Conservation (phyloP, 2,113 vertebrate genomes). For the Cnemophilus loriae region DNA sequence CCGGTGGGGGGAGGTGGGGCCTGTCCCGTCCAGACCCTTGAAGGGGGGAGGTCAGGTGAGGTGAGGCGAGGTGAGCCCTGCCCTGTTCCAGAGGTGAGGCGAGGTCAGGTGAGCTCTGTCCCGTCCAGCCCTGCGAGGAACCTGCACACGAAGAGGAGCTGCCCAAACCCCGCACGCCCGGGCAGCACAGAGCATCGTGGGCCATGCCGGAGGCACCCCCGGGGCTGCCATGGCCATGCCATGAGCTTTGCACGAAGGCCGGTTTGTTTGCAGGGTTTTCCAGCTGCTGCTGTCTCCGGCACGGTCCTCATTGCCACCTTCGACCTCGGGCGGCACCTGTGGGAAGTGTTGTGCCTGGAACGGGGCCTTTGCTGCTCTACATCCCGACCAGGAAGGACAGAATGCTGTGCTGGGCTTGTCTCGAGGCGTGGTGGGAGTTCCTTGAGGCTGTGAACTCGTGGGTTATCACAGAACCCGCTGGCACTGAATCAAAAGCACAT, state of each 20-base stretch:
- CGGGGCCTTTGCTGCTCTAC: not conserved
- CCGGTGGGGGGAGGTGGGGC: not conserved
- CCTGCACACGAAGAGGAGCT: not conserved
- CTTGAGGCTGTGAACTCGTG: fast-evolving
- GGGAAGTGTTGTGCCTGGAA: not conserved
- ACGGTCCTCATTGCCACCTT: fast-evolving
- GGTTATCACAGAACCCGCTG: fast-evolving
- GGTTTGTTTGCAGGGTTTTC: fast-evolving
- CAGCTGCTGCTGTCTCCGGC: not conserved
- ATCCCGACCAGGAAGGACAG: not conserved
- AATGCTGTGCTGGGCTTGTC: not conserved
- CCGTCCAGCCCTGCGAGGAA: not conserved
- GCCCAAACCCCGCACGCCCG: fast-evolving
- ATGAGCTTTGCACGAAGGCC: fast-evolving
- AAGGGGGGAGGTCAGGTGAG: not conserved
- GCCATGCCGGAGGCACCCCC: not conserved
- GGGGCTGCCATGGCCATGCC: not conserved
- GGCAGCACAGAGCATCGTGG: not conserved
- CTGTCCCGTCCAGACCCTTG: no score
- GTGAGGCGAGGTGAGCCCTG: not conserved
- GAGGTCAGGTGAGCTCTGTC: not conserved
- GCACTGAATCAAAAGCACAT: fast-evolving
- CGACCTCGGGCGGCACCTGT: not conserved
- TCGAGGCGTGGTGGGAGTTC: not conserved
- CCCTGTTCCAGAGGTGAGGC: not conserved